Conservation (phyloP, 2,113 vertebrate species). For the Stictonetta naevosa region DNA sequence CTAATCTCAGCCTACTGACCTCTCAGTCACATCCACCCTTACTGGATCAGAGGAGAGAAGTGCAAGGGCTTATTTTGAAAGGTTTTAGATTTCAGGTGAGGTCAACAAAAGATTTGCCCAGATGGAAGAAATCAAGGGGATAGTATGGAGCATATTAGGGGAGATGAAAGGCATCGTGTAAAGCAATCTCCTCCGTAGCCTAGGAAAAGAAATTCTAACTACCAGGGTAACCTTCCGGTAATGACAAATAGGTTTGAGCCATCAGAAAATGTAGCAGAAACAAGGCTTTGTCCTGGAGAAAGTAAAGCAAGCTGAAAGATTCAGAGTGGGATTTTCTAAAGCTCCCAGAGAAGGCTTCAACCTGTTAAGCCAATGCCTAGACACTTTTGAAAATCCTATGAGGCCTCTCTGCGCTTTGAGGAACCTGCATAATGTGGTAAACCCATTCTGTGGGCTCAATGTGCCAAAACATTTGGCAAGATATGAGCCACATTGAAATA, state of each 20-base stretch:
- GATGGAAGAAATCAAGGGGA: constrained; percentile 68
- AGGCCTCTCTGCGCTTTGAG: background rate
- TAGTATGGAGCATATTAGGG: constrained; percentile 42
- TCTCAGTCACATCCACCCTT: background rate
- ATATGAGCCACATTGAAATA: background rate
- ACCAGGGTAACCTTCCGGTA: background rate
- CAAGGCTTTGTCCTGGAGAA: background rate
- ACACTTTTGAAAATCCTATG: background rate
- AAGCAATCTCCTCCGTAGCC: constrained; percentile 32
- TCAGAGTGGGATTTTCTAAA: background rate
- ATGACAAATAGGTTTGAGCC: background rate
- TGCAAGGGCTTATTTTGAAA: constrained; percentile 51
- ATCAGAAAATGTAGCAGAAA: constrained; percentile 5
- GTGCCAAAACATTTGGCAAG: background rate
- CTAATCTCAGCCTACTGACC: constrained; percentile 54
- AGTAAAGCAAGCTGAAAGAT: background rate
- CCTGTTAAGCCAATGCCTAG: background rate
- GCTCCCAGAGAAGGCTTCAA: background rate
- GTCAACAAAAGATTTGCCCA: constrained; percentile 51
- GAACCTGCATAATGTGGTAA: background rate
- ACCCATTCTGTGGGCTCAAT: accelerated
- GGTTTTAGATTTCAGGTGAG: constrained; percentile 67
- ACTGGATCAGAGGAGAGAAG: constrained; percentile 17
- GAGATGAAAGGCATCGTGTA: constrained; percentile 42
- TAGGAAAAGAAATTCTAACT: constrained; percentile 21